Evolutionary conservation across 2,797 vertebrate species (phyloP), one percentile per base, ranked within the genome.

Genomic region (Chanos chanos): DNA sequence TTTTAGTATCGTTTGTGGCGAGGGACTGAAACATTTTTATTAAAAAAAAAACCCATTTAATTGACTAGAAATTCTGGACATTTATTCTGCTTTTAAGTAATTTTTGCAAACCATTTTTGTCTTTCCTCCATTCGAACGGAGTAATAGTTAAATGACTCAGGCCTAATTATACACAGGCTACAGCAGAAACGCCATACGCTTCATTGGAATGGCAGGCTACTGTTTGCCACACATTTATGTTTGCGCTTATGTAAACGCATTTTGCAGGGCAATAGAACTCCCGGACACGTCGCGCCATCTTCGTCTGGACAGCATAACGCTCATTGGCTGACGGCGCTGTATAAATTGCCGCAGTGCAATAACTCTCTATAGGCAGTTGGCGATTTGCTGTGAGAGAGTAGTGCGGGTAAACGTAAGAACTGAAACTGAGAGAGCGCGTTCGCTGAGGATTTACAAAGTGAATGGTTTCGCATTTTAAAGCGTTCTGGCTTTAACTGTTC

Each of bases 301-400:
- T 21, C 33, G 28, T 41, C 58, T 41, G 72, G 10, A 12, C 31
- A 48, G 24, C 49, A 31, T 49, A n/a, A 25, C 68, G 57, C 80
- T 85, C 71, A 89, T 90, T 90, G 89, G 88, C 74, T 61, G 76
- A 47, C 75, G 74, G 72, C 43, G 66, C 73, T 49, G 55, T 82
- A 87, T 90, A 90, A 88, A 88, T 71, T 73, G 74, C 79, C 79
- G 83, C 86, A 83, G 85, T 81, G 83, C 18, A 40, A 28, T 52
- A 58, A 55, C 25, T 63, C 56, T 55, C 64, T 43, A 24, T 54
- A 49, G 61, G 66, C 55, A 61, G 64, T 64, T 63, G 58, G 48
- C 22, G 31, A 27, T 48, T 40, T 10, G 41, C 13, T 24, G 7
- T 21, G 37, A 28, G 45, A 27, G 8, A 9, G 6, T 44, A 2